Evolutionary conservation across 2,797 vertebrate species (phyloP).

Genomic region (Fratercula arctica): DNA sequence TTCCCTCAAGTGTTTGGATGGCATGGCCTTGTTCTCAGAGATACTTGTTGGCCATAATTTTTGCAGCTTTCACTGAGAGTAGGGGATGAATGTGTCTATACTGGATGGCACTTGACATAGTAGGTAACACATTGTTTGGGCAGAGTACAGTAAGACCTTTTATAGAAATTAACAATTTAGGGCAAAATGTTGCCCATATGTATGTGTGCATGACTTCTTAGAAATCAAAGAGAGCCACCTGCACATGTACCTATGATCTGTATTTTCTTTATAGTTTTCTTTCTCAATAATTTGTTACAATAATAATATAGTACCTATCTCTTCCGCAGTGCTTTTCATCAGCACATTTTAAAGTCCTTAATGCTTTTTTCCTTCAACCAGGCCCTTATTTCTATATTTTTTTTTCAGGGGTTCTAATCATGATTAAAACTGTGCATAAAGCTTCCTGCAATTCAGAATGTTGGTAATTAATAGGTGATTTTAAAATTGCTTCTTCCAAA

Average conservation of each 20-base stretch:
- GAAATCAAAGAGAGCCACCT: background rate
- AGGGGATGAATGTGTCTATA: background rate
- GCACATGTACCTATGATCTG: background rate
- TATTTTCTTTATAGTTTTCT: background rate
- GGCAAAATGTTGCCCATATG: background rate
- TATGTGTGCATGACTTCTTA: background rate
- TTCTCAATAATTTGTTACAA: background rate
- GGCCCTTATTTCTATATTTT: background rate
- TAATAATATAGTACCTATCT: background rate
- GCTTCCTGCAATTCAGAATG: background rate
- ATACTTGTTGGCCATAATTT: background rate
- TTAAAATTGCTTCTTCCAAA: background rate
- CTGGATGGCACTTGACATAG: background rate
- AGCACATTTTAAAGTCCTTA: background rate
- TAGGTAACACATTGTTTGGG: background rate
- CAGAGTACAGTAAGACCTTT: background rate
- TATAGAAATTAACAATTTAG: background rate
- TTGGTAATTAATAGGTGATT: background rate
- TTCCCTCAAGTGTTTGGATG: background rate
- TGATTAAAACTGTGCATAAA: background rate
- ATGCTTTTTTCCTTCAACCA: rapidly evolving
- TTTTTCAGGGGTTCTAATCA: background rate
- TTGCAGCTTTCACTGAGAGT: background rate
- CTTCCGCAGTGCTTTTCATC: background rate
- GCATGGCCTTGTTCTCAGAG: background rate